Conservation (phyloP, 2,113 vertebrate genomes). For the Tragelaphus scriptus region DNA sequence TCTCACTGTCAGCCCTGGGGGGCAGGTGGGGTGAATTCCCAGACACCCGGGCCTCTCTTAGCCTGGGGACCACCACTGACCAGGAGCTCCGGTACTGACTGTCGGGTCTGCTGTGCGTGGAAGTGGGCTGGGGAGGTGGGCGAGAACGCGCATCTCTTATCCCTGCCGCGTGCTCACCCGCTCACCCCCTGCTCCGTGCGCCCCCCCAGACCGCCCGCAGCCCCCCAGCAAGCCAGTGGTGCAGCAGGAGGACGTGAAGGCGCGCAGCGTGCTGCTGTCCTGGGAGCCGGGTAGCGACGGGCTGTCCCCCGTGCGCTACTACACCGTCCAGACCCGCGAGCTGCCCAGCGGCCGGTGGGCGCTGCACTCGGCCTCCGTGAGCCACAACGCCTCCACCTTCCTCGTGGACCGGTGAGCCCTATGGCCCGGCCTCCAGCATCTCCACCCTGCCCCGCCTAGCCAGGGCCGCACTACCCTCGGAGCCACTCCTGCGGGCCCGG, state of each 20-base stretch:
- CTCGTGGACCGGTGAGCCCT: constrained; percentile 87
- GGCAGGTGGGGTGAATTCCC: not conserved
- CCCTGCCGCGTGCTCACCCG: rapidly evolving
- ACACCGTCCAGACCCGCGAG: constrained; percentile 93
- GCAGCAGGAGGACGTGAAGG: constrained; percentile 82
- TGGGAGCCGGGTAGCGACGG: constrained; percentile 98
- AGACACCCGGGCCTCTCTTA: not conserved
- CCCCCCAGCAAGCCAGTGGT: constrained; percentile 89
- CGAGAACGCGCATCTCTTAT: not conserved
- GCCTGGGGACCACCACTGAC: not conserved
- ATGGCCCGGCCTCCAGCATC: rapidly evolving
- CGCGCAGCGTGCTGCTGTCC: constrained; percentile 89
- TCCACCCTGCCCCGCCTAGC: rapidly evolving
- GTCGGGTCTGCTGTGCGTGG: rapidly evolving
- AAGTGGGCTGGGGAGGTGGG: no score
- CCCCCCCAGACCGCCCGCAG: constrained; percentile 88
- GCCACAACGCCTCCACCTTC: constrained; percentile 88
- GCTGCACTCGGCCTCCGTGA: constrained; percentile 87
- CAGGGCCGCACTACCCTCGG: rapidly evolving
- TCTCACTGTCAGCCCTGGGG: not conserved
- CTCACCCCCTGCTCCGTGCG: not conserved
- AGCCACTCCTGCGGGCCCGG: not conserved
- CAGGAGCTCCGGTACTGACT: not conserved
- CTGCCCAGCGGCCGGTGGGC: constrained; percentile 90
- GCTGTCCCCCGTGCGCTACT: constrained; percentile 95